These are phyloP conservation scores for Aotus griseimembra DNA, from an alignment of 2,797 vertebrate genomes.

Conservation along the genomic window DNA sequence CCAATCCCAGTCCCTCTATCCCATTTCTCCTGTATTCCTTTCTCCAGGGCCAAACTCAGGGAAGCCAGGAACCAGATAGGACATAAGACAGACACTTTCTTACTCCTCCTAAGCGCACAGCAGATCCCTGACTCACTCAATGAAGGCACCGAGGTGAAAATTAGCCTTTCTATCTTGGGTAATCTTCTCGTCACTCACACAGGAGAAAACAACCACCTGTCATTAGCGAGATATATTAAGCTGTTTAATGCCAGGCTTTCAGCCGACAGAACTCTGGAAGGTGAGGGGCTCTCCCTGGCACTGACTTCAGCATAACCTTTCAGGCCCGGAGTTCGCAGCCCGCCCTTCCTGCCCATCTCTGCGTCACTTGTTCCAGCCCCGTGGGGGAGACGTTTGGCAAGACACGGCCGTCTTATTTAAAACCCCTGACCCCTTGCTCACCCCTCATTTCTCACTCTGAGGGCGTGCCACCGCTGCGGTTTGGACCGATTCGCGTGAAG, in stretches of 20 bases:
- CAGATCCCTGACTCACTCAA: conserved; percentile 13
- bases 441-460: not conserved
- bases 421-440: not conserved
- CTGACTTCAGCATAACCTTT: conserved; percentile 24
- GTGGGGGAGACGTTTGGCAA: fast-evolving
- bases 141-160: not conserved
- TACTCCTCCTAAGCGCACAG: not conserved
- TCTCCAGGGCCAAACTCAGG: not conserved
- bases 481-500: not conserved
- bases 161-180: not conserved
- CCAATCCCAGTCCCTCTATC: not conserved
- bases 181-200: conserved; percentile 57
- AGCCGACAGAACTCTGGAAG: not conserved
- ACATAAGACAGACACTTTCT: not conserved
- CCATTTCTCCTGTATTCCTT: too few species aligned
- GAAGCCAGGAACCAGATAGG: not conserved
- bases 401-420: not conserved
- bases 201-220: not conserved
- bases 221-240: conserved; percentile 62
- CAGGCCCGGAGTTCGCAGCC: not conserved
- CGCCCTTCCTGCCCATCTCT: not conserved
- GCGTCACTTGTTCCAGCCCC: not conserved
- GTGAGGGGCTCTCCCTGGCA: conserved; percentile 3
- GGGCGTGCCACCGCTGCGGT: not conserved
- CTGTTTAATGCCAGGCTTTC: conserved; percentile 57